These are phyloP conservation scores for Pollimyrus isidori DNA, from an alignment of 2,113 vertebrate genomes.

Conservation along the genomic window DNA sequence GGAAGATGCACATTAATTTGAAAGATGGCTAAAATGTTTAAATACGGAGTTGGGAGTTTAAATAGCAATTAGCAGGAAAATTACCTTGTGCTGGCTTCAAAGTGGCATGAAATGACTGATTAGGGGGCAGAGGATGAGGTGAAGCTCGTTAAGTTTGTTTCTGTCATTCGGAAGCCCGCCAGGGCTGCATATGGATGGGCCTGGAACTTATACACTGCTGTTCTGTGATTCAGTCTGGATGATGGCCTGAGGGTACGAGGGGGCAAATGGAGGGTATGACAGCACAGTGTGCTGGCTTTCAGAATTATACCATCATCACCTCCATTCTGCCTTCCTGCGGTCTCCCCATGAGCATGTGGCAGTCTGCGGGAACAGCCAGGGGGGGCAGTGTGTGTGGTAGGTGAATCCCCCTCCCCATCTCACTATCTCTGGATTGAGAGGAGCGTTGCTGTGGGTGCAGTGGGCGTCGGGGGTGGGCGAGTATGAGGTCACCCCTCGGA, in stretches of 20 bases:
- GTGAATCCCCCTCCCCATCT: background rate
- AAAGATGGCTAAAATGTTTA: background rate
- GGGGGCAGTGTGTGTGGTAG: background rate
- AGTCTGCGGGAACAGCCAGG: conserved; percentile 47
- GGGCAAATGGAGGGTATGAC: background rate
- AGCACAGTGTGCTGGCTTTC: background rate
- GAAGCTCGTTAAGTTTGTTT: background rate
- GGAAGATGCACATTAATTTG: background rate
- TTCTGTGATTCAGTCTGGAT: background rate
- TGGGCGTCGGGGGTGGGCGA: background rate
- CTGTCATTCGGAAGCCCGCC: background rate
- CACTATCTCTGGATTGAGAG: background rate
- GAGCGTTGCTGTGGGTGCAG: background rate
- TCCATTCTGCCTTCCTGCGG: background rate
- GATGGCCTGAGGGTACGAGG: background rate
- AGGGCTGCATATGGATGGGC: background rate
- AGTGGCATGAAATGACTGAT: background rate
- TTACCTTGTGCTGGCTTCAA: background rate
- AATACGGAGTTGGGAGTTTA: background rate
- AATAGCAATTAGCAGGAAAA: conserved; percentile 8
- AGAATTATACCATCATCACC: background rate
- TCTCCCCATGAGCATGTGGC: conserved; percentile 31
- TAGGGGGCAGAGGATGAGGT: background rate
- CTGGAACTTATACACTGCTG: background rate
- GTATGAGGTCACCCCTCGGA: background rate